Evolutionary conservation across 2,888 invertebrate species (phyloP).

Genomic region (Leptopilina myrica): DNA sequence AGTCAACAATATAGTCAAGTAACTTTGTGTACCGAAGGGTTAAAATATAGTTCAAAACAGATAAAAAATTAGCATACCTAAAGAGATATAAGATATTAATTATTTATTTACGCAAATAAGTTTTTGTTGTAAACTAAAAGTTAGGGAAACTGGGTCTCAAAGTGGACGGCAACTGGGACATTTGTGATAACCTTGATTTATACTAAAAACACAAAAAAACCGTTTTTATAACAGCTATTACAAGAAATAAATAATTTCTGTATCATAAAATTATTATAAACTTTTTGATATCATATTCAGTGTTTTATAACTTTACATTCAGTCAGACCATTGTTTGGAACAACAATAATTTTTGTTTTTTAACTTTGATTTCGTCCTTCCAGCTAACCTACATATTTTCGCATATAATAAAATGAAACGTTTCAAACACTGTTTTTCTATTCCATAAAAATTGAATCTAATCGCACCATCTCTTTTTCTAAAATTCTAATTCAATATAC

Average conservation of each 20-base stretch:
- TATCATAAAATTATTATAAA: constrained; percentile 60
- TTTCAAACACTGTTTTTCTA: not conserved
- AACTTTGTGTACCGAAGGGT: no score
- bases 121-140: no score
- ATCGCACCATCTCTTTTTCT: no score
- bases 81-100: no score
- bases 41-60: no score
- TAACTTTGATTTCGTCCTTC: constrained; percentile 32
- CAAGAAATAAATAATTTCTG: constrained; percentile 63
- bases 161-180: no score
- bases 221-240: not conserved
- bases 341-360: constrained; percentile 41
- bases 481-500: no score
- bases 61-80: not conserved
- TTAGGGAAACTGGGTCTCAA: no score
- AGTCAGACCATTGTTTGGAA: constrained; percentile 56
- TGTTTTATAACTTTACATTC: constrained; percentile 56
- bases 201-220: not conserved
- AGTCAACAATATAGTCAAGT: no score
- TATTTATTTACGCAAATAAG: no score
- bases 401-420: not conserved
- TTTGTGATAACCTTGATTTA: not conserved
- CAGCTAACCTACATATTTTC: constrained; percentile 11
- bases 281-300: constrained; percentile 58
- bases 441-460: no score